These are phyloP conservation scores for Apantesis nais DNA, from an alignment of 2,888 invertebrate species.

Conservation along the genomic window DNA sequence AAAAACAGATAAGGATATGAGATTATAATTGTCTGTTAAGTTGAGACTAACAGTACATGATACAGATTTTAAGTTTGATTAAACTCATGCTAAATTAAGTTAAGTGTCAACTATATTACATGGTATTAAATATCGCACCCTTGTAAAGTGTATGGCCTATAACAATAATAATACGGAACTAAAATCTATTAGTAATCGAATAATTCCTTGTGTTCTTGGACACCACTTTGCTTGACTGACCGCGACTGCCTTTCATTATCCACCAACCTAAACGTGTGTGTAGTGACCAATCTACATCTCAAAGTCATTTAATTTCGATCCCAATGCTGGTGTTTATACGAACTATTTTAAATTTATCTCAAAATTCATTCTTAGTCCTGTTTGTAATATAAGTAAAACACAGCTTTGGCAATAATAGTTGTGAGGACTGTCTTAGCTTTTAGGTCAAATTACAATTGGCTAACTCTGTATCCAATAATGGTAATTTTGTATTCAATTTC, in stretches of 20 bases:
- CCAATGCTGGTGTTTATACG: constrained; percentile 12
- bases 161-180: constrained; percentile 58
- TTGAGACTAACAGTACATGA: no score
- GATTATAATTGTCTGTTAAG: no score
- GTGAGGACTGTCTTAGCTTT: constrained; percentile 31
- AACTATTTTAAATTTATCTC: constrained; percentile 20
- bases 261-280: constrained; percentile 26
- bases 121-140: constrained; percentile 8
- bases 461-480: constrained; percentile 7
- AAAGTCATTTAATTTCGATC: constrained; percentile 15
- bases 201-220: constrained; percentile 57
- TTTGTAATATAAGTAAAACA: constrained; percentile 13
- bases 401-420: constrained; percentile 35
- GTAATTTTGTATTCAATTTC: background rate
- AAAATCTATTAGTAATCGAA: constrained; percentile 55
- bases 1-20: no score
- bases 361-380: constrained; percentile 14
- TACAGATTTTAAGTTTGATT: no score
- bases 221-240: constrained; percentile 51
- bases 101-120: no score
- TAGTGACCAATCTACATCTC: constrained; percentile 26
- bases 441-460: constrained; percentile 39
- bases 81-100: no score
- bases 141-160: constrained; percentile 22
- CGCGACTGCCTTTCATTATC: constrained; percentile 52